Percentiles rank a stretch among this genome's conserved stretches.
phyloP scores from a whole-genome alignment of 1,140 invertebrate genomes.

The Ceratosolen solmsi region DNA sequence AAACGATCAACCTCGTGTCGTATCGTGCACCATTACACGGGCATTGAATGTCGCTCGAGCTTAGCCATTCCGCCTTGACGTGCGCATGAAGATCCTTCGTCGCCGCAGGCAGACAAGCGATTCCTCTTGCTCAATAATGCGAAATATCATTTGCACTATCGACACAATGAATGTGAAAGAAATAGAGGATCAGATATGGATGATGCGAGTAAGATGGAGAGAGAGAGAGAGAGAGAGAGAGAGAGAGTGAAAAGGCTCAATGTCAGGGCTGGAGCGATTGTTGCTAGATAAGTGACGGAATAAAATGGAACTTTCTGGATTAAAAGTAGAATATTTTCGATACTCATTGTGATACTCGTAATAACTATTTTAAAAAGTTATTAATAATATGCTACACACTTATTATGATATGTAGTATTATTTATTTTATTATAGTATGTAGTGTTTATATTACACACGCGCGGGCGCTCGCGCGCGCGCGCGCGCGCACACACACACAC shows the following conservation, averaged over 20 bases:
- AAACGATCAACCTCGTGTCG: not conserved
- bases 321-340: not conserved
- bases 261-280: conserved; percentile 42
- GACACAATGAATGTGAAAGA: not conserved
- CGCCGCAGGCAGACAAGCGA: conserved; percentile 1
- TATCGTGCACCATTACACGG: not conserved
- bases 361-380: not conserved
- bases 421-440: not conserved
- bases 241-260: conserved; percentile 47
- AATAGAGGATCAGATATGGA: not conserved
- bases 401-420: not conserved
- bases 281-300: conserved; percentile 20
- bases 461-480: too few relatives aligned
- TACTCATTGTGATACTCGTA: not conserved
- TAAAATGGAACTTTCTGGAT: conserved; percentile 34
- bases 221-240: conserved; percentile 53
- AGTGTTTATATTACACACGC: too few relatives aligned
- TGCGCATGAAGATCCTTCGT: not conserved
- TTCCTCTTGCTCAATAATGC: not conserved
- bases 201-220: not conserved
- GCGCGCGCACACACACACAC: too few relatives aligned
- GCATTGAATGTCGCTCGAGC: not conserved
- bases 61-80: not conserved
- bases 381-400: not conserved
- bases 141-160: conserved; percentile 9